Evolutionary conservation across 2,113 vertebrate species (phyloP), one percentile per base, ranked within the genome.

Genomic region (Platichthys stellatus): DNA sequence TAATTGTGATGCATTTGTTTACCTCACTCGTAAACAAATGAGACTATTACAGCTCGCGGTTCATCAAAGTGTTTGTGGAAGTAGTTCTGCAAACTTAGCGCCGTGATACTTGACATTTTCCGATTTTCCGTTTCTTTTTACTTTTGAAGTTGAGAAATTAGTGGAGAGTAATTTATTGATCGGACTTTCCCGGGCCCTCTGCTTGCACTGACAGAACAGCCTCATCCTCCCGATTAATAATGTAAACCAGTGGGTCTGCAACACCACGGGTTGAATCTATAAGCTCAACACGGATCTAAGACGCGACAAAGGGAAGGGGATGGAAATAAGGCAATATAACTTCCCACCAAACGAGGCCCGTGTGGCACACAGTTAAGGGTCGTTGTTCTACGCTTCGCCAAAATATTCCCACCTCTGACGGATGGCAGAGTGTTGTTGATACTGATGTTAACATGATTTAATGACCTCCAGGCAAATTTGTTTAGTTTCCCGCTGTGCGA

Each of bases 1-100:
- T 88, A 89, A 90, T 86, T 89, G 81, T 90, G 88, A 88, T 89
- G 47, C 87, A 90, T 86, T 89, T 90, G 86, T 90, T 90, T 89
- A 88, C 86, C 60, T 70, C 76, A 66, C 59, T 68, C 23, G 78
- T 81, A 81, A 89, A 86, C 75, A 86, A 89, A 89, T 86, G 76
- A 78, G 76, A 80, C 86, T 69, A 77, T 87, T 85, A 85, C 0
- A 75, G 65, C 15, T 70, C 26, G 26, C 3, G 43, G 8, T 61
- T 72, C 62, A 49, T 17, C 54, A 28, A 74, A 82, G 76, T 70
- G 80, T 79, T 62, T 53, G 74, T 69, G 57, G 31, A 2, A 0
- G 49, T 61, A 43, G 26, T 66, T 69, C 60, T 38, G 2, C 2
- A 70, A 78, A 84, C 68, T 89, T 81, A 47, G 66, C 57, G 2